Base-by-base conservation (phyloP, 2,113 vertebrate species). In the Pollachius pollachius region DNA sequence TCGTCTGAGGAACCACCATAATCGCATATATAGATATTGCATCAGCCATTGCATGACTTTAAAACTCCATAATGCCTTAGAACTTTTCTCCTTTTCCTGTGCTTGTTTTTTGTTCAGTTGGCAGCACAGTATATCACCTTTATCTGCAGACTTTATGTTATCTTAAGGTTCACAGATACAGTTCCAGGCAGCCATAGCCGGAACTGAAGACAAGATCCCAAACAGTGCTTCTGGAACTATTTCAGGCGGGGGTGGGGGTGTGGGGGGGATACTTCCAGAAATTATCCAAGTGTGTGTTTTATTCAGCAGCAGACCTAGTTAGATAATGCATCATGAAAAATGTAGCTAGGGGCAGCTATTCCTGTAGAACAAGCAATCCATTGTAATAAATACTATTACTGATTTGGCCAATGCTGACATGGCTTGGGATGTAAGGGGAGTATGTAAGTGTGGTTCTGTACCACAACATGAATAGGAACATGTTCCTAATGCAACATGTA, bases 131-230 rank as follows among this genome's bases (percentile, higher is more conserved):
- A 90, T 92, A 91, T 91, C 87, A 88, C 87, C 88, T 91, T 92
- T 91, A 92, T 92, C 90, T 92, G 59, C 88, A 85, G 88, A 89
- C 85, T 88, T 85, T 79, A 84, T 91, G 88, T 89, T 91, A 92
- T 93, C 92, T 91, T 89, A 88, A 87, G 77, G 83, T 85, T 89
- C 83, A 76, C 81, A 87, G 78, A 84, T 81, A 81, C 79, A 79
- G 83, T 85, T 79, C 41, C 41, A 13, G 41, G 41, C 75, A 68
- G 78, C 74, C 82, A 64, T 75, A 80, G 88, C 90, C 88, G 87
- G 89, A 83, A 77, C 75, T 89, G 88, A 87, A 76, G 75, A 72
- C 75, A 75, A 91, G 89, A 92, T 90, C 90, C 84, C 85, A 87
- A 89, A 81, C 68, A 76, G 70, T 59, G 62, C 84, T 85, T 76